Evolutionary conservation across 2,113 vertebrate genomes (phyloP), one percentile per base, ranked within the genome.

Genomic region (Dasyurus viverrinus): DNA sequence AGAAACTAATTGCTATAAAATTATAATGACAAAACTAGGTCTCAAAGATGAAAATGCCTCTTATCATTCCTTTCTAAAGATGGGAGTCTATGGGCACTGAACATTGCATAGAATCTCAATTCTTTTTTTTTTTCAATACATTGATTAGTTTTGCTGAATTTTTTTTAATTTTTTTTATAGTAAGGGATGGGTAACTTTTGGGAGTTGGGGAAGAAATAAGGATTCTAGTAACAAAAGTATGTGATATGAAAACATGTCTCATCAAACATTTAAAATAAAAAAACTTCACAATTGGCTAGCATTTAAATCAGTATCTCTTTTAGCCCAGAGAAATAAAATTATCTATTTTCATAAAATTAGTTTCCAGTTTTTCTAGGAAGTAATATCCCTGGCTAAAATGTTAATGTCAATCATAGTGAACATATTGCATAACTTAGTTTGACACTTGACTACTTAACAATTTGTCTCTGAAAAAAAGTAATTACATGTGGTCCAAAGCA

Each of bases 401-500:
- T 57, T 12, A 68, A 94, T 95, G 27, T 54, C 96, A 93, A 23
- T 36, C 94, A 23, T n/a, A 27, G 7, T 76, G 47, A 94, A 89
- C 89, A 95, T n/a, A 89, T 96, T 94, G 53, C 89, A 48, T 11
- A 57, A 93, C 91, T 22, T 93, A 16, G 36, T 42, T 90, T 93
- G 60, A 92, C 90, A 94, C 48, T 22, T 7, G 36, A 76, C 14
- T 76, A 52, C 54, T 93, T 6, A 42, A 54, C 26, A 19, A 10
- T 89, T 95, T 50, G 84, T 76, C 89, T 76, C n/a, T 93, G 55
- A 94, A 97, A 94, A 97, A 93, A 54, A 92, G 93, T 91, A 5
- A 14, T 89, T 24, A 16, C 52, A 30, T 68, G 23, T 47, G 36
- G 16, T 52, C 26, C 19, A 42, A 84, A 42, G n/a, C 68, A 84